Percentiles rank a stretch among this genome's conserved stretches.
Conservation (phyloP, 2,113 vertebrate genomes). For the Nyctibius bracteatus region DNA sequence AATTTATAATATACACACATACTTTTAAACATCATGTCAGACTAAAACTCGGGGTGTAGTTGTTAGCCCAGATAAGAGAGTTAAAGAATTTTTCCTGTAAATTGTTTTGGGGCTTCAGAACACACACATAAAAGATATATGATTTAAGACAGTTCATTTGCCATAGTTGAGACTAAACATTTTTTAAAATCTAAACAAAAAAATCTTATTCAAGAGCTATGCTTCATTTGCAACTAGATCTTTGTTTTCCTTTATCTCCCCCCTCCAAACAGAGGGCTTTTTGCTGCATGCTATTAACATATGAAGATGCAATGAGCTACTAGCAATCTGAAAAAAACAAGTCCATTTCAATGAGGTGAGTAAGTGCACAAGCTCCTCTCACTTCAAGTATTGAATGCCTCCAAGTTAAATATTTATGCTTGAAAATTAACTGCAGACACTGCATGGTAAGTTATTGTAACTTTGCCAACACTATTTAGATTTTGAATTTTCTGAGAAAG, state of each 20-base stretch:
- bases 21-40: neutral
- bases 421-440: neutral
- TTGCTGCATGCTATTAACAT: neutral
- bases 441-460: neutral
- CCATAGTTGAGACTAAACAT: neutral
- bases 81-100: slow-evolving; percentile 45
- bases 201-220: neutral
- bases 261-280: neutral
- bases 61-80: neutral
- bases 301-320: neutral
- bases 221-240: neutral
- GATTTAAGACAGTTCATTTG: neutral
- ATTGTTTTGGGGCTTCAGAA: slow-evolving; percentile 41
- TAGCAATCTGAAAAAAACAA: neutral
- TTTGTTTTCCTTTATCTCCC: neutral
- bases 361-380: neutral
- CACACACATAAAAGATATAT: neutral
- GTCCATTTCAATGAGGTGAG: neutral
- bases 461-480: neutral
- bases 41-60: neutral
- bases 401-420: neutral
- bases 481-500: neutral
- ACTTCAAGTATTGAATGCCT: neutral
- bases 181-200: neutral
- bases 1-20: neutral